phyloP scores from a whole-genome alignment of 2,113 vertebrate genomes.

The cat (Felis catus) region F.catus_Fca126_mat1.0 CM031421.1:88004501-88005000 shows the following conservation, averaged over 20 bases:
- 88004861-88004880: neutral
- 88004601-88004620: neutral
- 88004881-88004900: neutral
- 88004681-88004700: neutral
- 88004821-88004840: neutral
- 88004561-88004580: neutral
- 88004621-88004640: neutral
- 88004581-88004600: neutral
- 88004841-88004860: neutral
- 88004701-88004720: neutral
- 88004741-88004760: neutral
- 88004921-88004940: neutral
- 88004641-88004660: neutral
- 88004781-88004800: neutral
- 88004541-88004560: neutral
- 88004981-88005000: neutral
- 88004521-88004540: neutral
- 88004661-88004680: neutral
- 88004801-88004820: neutral
- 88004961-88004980: neutral
- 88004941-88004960: neutral
- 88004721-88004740: neutral
- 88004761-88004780: neutral
- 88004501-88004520: neutral
- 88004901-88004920: neutral